Percentiles rank a stretch among this genome's conserved stretches.
These are phyloP conservation scores for Meloidogyne hapla DNA, from an alignment of 1,140 invertebrate genomes.

Conservation along the genomic window DNA sequence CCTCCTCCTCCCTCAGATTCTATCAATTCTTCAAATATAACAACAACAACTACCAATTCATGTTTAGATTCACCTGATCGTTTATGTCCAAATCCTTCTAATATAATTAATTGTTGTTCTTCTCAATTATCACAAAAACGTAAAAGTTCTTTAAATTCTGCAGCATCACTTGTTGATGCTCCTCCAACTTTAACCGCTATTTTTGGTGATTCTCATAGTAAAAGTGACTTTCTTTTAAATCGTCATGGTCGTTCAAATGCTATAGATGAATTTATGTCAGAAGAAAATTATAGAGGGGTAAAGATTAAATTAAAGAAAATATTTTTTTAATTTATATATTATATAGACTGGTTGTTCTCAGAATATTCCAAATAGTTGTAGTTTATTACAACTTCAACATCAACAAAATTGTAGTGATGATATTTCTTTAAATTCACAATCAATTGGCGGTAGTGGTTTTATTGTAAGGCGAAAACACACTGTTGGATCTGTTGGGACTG, in stretches of 20 bases:
- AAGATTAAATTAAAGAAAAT: background rate
- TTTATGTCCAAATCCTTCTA: background rate
- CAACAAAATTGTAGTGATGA: slow-evolving; percentile 8
- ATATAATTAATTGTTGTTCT: background rate
- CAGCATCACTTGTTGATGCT: slow-evolving; percentile 20
- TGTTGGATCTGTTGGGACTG: slow-evolving; percentile 13
- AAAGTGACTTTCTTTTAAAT: background rate
- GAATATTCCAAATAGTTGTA: background rate
- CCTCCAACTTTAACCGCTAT: slow-evolving; percentile 20
- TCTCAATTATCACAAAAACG: slow-evolving; percentile 7
- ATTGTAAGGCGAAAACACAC: slow-evolving; percentile 1
- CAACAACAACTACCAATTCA: background rate
- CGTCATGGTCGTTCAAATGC: background rate
- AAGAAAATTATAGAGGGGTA: background rate
- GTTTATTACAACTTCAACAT: slow-evolving; percentile 1
- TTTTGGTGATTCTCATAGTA: slow-evolving; percentile 5
- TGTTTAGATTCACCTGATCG: slow-evolving; percentile 14
- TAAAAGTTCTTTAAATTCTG: slow-evolving; percentile 24
- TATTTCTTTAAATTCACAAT: background rate
- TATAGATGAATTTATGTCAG: background rate
- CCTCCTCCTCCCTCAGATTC: background rate
- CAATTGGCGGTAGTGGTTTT: background rate
- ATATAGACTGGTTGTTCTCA: background rate
- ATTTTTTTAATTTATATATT: background rate
- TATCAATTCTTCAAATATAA: background rate